Base-by-base conservation (phyloP, 2,113 vertebrate genomes). In the Archocentrus centrarchus region DNA sequence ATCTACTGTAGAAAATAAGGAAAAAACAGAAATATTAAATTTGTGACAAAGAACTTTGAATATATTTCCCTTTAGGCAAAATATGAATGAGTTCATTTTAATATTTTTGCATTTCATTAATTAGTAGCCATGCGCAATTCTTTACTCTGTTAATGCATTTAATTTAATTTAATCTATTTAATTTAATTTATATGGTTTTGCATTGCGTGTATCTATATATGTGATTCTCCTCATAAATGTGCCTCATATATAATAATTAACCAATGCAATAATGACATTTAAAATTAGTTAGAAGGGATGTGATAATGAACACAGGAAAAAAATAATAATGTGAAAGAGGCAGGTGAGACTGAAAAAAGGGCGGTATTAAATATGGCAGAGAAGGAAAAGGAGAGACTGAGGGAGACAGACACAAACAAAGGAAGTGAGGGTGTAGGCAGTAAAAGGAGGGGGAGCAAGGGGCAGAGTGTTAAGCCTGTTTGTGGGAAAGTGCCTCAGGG, bases 401-500 rank as follows among this genome's bases (percentile, higher is more conserved):
- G 17, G 30, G 5, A 88, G 57, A 57, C 4, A 41, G 59, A 84
- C 30, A 53, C 57, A 86, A 60, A 90, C 88, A 91, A 92, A 92
- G 89, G 78, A 89, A 64, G 86, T 62, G 83, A 84, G 89, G 80
- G 70, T 81, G 81, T 75, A 61, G 81, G 86, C 75, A 81, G 66
- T 35, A 39, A 70, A 62, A 39, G 55, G 44, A 80, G 73, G 79
- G 79, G 77, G 47, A 7, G 41, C 61, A 75, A 62, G 79, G 81
- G 76, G 82, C 77, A 84, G 70, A 82, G 86, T 83, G 88, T 82
- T 87, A 92, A 95, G 91, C 83, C 91, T 93, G 86, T 93, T 91
- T 91, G 90, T 91, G 91, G 90, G 92, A 94, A 96, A 94, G 58
- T 77, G 90, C 93, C 93, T 93, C 81, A 83, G 93, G 95, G 91